These are phyloP conservation scores for Muscicapa adusta DNA, from an alignment of 2,113 vertebrate genomes.

Conservation along the genomic window DNA sequence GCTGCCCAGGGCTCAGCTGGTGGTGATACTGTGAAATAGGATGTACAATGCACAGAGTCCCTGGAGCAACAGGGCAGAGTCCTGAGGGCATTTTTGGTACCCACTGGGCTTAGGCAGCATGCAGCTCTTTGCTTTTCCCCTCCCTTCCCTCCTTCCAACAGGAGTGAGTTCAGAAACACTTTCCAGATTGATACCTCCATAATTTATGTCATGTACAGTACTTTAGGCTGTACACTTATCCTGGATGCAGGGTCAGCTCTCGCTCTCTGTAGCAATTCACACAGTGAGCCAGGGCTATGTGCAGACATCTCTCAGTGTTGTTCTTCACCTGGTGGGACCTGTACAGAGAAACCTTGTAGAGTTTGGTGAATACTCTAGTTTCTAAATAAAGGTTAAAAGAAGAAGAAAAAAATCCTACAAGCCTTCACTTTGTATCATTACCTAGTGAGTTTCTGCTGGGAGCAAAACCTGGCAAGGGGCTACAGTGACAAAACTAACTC, in stretches of 20 bases:
- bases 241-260: background rate
- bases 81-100: background rate
- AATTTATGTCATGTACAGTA: background rate
- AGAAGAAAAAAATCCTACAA: background rate
- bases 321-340: slow-evolving; percentile 9
- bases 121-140: background rate
- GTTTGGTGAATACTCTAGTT: slow-evolving; percentile 19
- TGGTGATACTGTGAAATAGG: slow-evolving; percentile 58
- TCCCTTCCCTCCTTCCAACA: background rate
- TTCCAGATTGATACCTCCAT: background rate
- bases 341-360: background rate
- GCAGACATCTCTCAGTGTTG: background rate
- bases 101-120: background rate
- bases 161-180: background rate
- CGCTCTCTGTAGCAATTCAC: rapidly evolving
- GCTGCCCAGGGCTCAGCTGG: background rate
- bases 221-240: background rate
- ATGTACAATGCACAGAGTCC: background rate
- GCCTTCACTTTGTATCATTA: rapidly evolving
- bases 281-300: rapidly evolving
- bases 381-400: slow-evolving; percentile 59
- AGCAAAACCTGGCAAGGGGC: background rate
- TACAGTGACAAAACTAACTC: background rate
- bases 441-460: background rate
- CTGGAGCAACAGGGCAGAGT: background rate